These are phyloP conservation scores for Brachyistius frenatus DNA, from an alignment of 2,113 vertebrate species.

Conservation along the genomic window DNA sequence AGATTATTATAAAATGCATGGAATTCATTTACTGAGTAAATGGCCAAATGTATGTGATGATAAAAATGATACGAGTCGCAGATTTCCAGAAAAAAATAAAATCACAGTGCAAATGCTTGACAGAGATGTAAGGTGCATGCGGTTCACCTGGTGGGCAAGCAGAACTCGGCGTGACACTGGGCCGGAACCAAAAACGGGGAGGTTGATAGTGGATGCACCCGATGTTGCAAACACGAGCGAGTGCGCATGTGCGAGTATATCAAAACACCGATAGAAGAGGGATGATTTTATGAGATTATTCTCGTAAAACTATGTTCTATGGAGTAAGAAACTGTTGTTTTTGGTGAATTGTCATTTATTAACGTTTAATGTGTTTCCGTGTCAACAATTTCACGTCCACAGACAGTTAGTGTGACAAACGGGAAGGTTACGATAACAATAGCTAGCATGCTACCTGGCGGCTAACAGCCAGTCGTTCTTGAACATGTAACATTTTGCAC, in stretches of 20 bases:
- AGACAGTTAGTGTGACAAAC: neutral
- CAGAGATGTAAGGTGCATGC: too few species aligned
- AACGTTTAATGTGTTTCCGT: neutral
- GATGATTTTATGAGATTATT: neutral
- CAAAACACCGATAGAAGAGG: slow-evolving; percentile 46
- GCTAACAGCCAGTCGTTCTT: slow-evolving; percentile 18
- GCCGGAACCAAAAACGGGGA: slow-evolving; percentile 11
- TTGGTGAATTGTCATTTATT: fast-evolving
- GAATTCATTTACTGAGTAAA: too few species aligned
- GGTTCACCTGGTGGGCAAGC: too few species aligned
- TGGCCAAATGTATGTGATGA: too few species aligned
- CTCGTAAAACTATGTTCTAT: slow-evolving; percentile 20
- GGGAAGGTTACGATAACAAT: slow-evolving; percentile 20
- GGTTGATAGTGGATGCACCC: slow-evolving; percentile 3
- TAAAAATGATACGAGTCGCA: too few species aligned
- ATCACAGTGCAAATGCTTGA: too few species aligned
- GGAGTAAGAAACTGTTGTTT: slow-evolving; percentile 14
- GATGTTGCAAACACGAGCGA: neutral
- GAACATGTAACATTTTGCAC: neutral
- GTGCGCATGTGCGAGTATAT: slow-evolving; percentile 51
- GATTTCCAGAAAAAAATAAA: too few species aligned
- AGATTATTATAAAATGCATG: too few species aligned
- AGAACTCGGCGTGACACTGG: too few species aligned
- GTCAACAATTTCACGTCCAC: neutral
- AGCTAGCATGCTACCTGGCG: slow-evolving; percentile 51